Base-by-base conservation (phyloP, 1,140 invertebrate genomes). In the Formica selysi region DNA sequence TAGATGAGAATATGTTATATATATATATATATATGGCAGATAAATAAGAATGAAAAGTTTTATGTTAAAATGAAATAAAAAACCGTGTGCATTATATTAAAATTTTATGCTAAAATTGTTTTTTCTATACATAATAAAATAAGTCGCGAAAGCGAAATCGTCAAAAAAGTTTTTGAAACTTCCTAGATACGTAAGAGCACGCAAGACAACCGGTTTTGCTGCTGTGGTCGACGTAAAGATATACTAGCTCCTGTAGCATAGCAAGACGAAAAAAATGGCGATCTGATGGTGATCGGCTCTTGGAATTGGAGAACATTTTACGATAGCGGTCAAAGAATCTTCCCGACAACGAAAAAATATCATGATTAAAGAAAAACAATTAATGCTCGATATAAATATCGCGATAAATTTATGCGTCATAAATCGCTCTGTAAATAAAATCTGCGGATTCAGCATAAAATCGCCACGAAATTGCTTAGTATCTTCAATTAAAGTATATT, bases 171-270 rank as follows among this genome's bases (percentile, higher is more conserved):
- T 61, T 83, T 74, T 44, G 29, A 83, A 70, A 74, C 68, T 83
- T 74, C 68, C 68, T 83, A 48, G 68, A 83, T 83, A 48, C 68
- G 48, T 80, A 80, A 70, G 59, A 64, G 67, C 54, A 74, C 54
- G 79, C 29, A 36, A 19, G 32, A 19, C 54, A 83, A 73, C 79
- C 79, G 79, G 79, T 83, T 83, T 29, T 70, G 32, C 51, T 32
- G 38, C 36, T 19, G 79, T 8, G 68, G 54, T 81, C 79, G 38
- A 61, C 59, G 29, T 48, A 38, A 83, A 74, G 79, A 83, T 83
- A 74, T 83, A 83, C n/a, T 83, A 64, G 38, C 68, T 81, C 22
- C 54, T 73, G 19, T 32, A 61, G 19, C 36, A 36, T 4, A 48
- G 38, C 68, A 19, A 38, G 54, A 62, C 36, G 22, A 83, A 83